Conservation (phyloP, 2,113 vertebrate genomes). For the Stigmatopora argus region DNA sequence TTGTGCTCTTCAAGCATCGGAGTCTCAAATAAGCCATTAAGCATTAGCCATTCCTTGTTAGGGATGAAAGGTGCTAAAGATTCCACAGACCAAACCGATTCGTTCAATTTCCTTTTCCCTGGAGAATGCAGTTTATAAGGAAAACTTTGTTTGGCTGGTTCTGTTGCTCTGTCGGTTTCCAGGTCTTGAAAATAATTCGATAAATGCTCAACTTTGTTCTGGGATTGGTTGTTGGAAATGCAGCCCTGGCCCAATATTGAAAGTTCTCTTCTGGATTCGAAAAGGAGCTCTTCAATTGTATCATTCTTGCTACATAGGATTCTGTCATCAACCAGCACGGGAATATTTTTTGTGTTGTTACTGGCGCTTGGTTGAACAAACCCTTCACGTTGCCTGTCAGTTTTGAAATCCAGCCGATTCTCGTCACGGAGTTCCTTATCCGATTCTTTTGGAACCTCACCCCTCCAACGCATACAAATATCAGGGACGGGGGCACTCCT, state of each 20-base stretch:
- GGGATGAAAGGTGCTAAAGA: conserved; percentile 45
- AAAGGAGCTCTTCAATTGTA: not conserved
- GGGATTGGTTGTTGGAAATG: not conserved
- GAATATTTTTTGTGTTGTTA: not conserved
- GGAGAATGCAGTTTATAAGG: not conserved
- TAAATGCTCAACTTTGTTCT: not conserved
- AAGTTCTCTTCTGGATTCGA: not conserved
- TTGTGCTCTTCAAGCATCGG: conserved; percentile 11
- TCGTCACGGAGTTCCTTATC: conserved; percentile 2
- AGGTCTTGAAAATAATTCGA: not conserved
- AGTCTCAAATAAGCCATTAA: conserved; percentile 21
- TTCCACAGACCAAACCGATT: conserved; percentile 63
- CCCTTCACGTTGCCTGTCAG: not conserved
- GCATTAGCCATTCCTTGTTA: conserved; percentile 35
- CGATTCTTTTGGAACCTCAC: not conserved
- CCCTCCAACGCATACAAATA: conserved; percentile 38
- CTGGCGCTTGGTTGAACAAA: not conserved
- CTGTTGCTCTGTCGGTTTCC: not conserved
- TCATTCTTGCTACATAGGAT: not conserved
- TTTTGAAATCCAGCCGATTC: not conserved
- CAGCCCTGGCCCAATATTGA: not conserved
- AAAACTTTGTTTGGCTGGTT: not conserved
- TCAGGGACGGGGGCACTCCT: conserved; percentile 39
- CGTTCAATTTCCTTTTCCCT: conserved; percentile 22
- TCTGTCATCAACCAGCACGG: not conserved